A percentile compares a stretch with the other conserved stretches of the same genome.
These are phyloP conservation scores for Astropecten irregularis DNA, from an alignment of 53 echinoderm and acorn worm species.

Conservation along the genomic window DNA sequence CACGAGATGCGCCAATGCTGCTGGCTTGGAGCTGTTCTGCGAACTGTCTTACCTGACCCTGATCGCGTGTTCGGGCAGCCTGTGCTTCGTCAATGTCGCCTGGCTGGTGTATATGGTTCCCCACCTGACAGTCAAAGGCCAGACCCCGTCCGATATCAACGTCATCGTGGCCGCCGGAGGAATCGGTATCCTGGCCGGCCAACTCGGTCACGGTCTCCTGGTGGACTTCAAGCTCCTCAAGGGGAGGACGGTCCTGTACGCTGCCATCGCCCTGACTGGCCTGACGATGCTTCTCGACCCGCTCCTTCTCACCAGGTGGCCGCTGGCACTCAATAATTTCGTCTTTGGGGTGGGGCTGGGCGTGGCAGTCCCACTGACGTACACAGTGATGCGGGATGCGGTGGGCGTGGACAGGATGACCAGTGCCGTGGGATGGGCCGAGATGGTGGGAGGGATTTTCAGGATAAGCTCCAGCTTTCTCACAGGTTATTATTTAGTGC, in stretches of 20 bases:
- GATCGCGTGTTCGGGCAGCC: not conserved
- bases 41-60: constrained; percentile 3
- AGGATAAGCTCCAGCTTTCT: constrained; percentile 15
- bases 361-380: constrained; percentile 16
- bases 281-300: not conserved
- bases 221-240: not conserved
- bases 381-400: constrained; percentile 30
- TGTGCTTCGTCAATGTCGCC: constrained; percentile 20
- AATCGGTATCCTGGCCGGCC: constrained; percentile 9
- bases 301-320: constrained; percentile 5
- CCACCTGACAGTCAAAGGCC: constrained; percentile 17
- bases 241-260: constrained; percentile 14
- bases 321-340: not conserved
- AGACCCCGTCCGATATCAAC: not conserved
- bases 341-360: constrained; percentile 18
- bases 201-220: constrained; percentile 18
- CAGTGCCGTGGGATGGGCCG: constrained; percentile 37
- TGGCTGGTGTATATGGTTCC: constrained; percentile 24
- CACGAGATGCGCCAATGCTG: not conserved
- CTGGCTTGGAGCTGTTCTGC: not conserved
- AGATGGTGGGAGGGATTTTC: constrained; percentile 25
- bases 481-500: constrained; percentile 11
- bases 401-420: constrained; percentile 43
- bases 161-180: constrained; percentile 14
- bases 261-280: not conserved